Percentiles rank a stretch among this genome's conserved stretches.
Evolutionary conservation across 2,113 vertebrate species (phyloP).

Genomic region (Protobothrops mucrosquamatus): DNA sequence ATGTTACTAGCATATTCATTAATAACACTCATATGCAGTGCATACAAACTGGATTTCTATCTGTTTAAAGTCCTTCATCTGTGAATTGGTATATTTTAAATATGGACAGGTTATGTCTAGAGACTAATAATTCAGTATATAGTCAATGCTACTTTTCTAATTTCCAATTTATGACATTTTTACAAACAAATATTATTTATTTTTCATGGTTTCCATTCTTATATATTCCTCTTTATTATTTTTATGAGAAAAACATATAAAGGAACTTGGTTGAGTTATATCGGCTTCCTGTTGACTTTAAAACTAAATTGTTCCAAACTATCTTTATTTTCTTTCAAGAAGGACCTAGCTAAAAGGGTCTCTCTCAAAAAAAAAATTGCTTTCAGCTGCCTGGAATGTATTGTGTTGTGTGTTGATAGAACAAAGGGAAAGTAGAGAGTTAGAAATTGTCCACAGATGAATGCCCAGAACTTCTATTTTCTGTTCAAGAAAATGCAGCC

Average conservation of each 20-base stretch:
- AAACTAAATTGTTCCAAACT: not conserved
- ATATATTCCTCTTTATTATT: no score
- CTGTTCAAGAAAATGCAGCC: not conserved
- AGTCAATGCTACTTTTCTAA: not conserved
- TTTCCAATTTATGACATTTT: not conserved
- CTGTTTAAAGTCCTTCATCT: slow-evolving; percentile 26
- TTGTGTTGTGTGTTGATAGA: not conserved
- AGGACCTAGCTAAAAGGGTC: no score
- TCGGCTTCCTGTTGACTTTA: not conserved
- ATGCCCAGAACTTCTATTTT: not conserved
- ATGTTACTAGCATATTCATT: not conserved
- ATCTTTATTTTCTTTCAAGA: not conserved
- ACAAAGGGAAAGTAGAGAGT: not conserved
- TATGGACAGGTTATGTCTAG: slow-evolving; percentile 14
- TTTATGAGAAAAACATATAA: not conserved
- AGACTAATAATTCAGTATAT: slow-evolving; percentile 15
- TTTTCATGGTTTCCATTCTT: not conserved
- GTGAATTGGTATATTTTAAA: slow-evolving; percentile 52
- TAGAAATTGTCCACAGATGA: not conserved
- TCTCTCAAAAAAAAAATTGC: not conserved
- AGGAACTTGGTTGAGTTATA: not conserved
- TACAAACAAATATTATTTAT: not conserved
- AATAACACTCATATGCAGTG: not conserved
- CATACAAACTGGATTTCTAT: slow-evolving; percentile 31
- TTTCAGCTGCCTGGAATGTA: not conserved